Conservation (phyloP, 1,140 invertebrate species). For the Drosophila lini region DNA sequence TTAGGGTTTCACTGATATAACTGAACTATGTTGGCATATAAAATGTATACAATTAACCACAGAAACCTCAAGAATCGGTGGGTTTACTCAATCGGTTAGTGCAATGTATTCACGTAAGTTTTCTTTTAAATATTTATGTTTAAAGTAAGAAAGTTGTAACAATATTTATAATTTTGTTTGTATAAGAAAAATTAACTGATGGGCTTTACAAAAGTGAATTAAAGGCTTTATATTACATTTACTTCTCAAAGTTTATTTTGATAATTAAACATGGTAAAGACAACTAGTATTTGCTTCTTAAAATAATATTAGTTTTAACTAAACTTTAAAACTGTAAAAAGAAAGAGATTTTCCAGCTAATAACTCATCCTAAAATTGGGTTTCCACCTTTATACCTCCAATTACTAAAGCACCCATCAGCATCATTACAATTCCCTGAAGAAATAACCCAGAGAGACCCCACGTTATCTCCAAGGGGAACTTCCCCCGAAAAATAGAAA, state of each 20-base stretch:
- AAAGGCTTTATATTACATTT: neutral
- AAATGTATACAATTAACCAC: neutral
- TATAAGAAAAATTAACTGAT: no score
- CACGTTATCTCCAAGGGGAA: slow-evolving; percentile 36
- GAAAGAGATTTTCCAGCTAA: neutral
- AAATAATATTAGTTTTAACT: neutral
- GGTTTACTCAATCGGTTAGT: neutral
- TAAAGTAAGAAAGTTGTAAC: no score
- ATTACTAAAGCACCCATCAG: neutral
- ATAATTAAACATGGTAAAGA: no score
- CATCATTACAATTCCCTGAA: slow-evolving; percentile 12
- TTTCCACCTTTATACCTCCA: neutral
- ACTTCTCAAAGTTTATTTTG: no score
- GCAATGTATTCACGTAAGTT: neutral
- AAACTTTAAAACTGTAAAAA: neutral
- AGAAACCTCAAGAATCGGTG: neutral
- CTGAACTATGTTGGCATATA: no score
- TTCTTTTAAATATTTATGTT: neutral
- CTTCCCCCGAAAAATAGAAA: slow-evolving; percentile 34
- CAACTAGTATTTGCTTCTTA: neutral
- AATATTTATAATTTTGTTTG: no score
- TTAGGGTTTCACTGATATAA: no score
- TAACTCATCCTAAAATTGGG: neutral
- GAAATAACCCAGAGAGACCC: slow-evolving; percentile 16
- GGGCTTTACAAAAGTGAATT: neutral